A percentile compares a stretch with the other conserved stretches of the same genome.
These are phyloP conservation scores for Mormyrus hasselquistii DNA, from an alignment of 2,797 vertebrate genomes.

Conservation along the genomic window DNA sequence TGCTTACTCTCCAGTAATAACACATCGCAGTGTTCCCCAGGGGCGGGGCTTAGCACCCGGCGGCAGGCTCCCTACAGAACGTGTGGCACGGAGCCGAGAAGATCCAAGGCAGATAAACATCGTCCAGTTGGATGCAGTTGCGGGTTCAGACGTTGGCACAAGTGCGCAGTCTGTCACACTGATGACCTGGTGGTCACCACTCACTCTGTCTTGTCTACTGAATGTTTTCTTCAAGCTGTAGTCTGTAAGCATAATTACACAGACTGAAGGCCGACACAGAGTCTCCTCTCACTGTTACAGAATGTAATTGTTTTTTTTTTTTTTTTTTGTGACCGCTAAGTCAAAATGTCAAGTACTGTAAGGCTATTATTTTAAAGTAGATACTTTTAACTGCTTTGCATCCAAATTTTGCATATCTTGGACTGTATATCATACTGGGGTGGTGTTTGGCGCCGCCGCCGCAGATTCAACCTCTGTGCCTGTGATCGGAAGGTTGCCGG, in stretches of 20 bases:
- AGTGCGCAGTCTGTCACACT: neutral
- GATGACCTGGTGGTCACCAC: neutral
- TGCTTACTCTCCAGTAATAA: neutral
- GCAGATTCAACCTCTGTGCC: neutral
- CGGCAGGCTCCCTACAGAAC: constrained; percentile 18
- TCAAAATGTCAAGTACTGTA: neutral
- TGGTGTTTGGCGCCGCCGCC: neutral
- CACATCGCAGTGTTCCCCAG: neutral
- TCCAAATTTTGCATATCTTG: neutral
- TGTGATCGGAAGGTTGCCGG: neutral
- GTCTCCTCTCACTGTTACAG: neutral
- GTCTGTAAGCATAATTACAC: neutral
- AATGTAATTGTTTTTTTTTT: neutral
- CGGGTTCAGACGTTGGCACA: neutral
- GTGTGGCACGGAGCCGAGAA: constrained; percentile 35
- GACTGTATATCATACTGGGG: neutral
- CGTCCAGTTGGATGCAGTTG: neutral
- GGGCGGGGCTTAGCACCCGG: neutral
- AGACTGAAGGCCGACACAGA: neutral
- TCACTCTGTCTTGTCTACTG: constrained; percentile 10
- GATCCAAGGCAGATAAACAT: constrained; percentile 26
- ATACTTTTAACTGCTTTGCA: neutral
- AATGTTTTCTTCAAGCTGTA: neutral
- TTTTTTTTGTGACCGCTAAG: neutral
- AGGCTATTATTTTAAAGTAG: neutral